Evolutionary conservation across 2,113 vertebrate genomes (phyloP).

Genomic region (Chaenogobius annularis): DNA sequence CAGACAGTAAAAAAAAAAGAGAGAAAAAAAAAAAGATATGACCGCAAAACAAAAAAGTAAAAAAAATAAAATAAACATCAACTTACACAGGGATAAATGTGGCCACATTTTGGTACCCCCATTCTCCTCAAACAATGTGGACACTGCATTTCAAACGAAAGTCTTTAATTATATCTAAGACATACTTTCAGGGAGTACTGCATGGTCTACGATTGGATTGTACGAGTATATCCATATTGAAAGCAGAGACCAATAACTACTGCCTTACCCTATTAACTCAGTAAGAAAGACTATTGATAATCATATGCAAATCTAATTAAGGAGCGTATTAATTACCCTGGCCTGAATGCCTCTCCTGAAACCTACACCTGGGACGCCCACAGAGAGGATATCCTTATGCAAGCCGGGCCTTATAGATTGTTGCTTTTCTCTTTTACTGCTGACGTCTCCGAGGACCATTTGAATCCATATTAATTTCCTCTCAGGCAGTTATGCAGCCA

Average conservation of each 20-base stretch:
- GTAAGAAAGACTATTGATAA: conserved; percentile 50
- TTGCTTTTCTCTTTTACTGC: conserved; percentile 82
- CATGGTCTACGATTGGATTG: not conserved
- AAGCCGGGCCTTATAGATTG: conserved; percentile 91
- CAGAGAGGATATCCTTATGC: conserved; percentile 89
- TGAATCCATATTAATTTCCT: conserved; percentile 99
- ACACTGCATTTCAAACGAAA: not conserved
- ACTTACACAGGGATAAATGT: not conserved
- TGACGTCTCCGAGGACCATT: conserved; percentile 92
- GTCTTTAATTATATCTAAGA: not conserved
- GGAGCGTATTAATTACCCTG: conserved; percentile 73
- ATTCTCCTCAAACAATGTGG: not conserved
- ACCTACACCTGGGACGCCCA: conserved; percentile 79
- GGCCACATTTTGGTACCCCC: not conserved
- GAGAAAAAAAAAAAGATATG: no score
- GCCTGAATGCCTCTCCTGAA: conserved; percentile 68
- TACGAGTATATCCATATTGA: conserved; percentile 1
- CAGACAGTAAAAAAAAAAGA: no score
- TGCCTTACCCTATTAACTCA: conserved; percentile 17
- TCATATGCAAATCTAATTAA: conserved; percentile 78
- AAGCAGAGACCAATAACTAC: conserved; percentile 25
- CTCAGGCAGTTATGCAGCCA: conserved; percentile 94
- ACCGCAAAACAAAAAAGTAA: no score
- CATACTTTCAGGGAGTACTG: not conserved
- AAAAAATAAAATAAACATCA: not conserved